Percentiles rank a stretch among this genome's conserved stretches.
Conservation (phyloP, 2,797 vertebrate genomes). For the Gobionotothen gibberifrons region DNA sequence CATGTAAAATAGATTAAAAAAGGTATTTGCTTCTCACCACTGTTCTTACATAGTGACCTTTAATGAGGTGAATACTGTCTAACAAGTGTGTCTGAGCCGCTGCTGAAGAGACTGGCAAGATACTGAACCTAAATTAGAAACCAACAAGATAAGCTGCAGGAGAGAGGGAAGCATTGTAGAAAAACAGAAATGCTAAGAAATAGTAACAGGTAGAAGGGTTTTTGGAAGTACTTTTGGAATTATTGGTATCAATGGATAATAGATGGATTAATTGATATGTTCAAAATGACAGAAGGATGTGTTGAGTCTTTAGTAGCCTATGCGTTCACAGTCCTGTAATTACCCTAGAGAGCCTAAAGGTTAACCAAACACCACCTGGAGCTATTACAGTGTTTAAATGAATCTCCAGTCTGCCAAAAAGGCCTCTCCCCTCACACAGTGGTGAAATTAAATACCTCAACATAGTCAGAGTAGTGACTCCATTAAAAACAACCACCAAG, state of each 20-base stretch:
- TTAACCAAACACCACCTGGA: constrained; percentile 44
- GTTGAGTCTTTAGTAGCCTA: neutral
- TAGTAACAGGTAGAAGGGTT: neutral
- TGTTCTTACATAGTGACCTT: neutral
- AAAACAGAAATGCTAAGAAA: constrained; percentile 9
- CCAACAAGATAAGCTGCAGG: constrained; percentile 46
- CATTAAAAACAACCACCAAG: constrained; percentile 43
- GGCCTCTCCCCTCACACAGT: constrained; percentile 34
- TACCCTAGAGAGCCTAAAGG: constrained; percentile 21
- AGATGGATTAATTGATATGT: neutral
- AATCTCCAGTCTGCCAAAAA: constrained; percentile 41
- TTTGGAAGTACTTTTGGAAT: neutral
- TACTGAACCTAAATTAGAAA: constrained; percentile 65
- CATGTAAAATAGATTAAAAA: neutral
- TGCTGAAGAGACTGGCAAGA: constrained; percentile 49
- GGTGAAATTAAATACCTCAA: constrained; percentile 60
- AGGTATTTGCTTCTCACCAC: neutral
- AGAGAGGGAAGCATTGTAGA: neutral
- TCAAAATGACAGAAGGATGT: neutral
- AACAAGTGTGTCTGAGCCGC: constrained; percentile 24
- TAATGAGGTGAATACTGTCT: constrained; percentile 7
- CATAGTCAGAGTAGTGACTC: constrained; percentile 15
- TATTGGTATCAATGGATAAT: neutral
- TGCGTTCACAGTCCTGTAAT: constrained; percentile 18
- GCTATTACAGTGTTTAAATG: constrained; percentile 39